Conservation (phyloP, 2,888 invertebrate species). For the Pristionchus exspectatus region DNA sequence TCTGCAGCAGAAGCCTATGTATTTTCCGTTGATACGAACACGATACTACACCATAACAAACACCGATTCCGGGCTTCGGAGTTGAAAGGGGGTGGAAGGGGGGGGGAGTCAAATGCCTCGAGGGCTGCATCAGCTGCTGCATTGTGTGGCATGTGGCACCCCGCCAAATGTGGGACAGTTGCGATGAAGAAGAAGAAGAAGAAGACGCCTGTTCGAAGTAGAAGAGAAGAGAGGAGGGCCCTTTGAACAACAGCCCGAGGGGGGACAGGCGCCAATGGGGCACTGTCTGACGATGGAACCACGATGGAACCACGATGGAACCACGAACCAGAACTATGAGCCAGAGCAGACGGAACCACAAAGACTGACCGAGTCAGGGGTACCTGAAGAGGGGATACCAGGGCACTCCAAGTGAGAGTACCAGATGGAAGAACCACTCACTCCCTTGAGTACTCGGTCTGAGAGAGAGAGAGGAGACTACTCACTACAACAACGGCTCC, state of each 20-base stretch:
- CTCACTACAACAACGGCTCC: not conserved
- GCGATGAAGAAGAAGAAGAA: not conserved
- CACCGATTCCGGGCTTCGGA: not conserved
- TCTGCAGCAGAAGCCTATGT: no score
- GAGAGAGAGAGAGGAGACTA: not conserved
- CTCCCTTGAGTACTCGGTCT: not conserved
- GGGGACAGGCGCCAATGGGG: not conserved
- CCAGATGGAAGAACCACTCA: slow-evolving; percentile 6
- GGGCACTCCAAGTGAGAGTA: not conserved
- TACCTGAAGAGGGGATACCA: slow-evolving; percentile 27
- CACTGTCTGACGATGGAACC: not conserved
- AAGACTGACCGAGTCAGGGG: slow-evolving; percentile 27
- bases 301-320: not conserved
- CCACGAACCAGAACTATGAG: not conserved
- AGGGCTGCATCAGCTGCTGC: slow-evolving; percentile 21
- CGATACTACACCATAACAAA: not conserved
- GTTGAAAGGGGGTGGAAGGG: not conserved
- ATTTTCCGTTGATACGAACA: not conserved
- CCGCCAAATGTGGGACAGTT: slow-evolving; percentile 39
- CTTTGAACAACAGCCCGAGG: slow-evolving; percentile 20
- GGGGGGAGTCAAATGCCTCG: not conserved
- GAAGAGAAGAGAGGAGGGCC: not conserved
- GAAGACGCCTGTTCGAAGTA: slow-evolving; percentile 12
- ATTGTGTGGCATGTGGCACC: not conserved
- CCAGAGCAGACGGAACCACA: not conserved